Percentiles rank a stretch among this genome's conserved stretches.
phyloP scores from a whole-genome alignment of 2,113 vertebrate genomes.

The Ptilonorhynchus violaceus region DNA sequence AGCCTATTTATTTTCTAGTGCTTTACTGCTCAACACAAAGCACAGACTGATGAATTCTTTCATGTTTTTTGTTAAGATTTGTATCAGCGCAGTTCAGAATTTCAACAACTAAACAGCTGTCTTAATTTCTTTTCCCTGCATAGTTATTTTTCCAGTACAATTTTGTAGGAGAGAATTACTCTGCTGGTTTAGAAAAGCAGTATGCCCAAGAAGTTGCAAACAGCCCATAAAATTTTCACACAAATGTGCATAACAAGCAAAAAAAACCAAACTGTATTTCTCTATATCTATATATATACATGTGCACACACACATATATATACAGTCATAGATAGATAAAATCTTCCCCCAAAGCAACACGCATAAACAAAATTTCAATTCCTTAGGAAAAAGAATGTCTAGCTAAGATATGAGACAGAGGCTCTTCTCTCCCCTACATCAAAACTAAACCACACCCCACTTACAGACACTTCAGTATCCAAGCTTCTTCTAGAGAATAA shows the following conservation, averaged over 20 bases:
- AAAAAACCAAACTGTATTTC: not conserved
- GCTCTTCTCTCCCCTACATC: not conserved
- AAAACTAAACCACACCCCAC: not conserved
- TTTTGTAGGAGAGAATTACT: not conserved
- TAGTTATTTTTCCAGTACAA: not conserved
- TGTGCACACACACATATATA: not conserved
- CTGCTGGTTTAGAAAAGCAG: not conserved
- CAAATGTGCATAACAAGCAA: not conserved
- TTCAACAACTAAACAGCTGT: conserved; percentile 3
- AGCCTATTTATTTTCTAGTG: not conserved
- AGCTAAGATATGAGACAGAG: not conserved
- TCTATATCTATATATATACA: not conserved
- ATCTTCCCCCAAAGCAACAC: not conserved
- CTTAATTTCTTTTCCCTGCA: not conserved
- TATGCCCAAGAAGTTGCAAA: not conserved
- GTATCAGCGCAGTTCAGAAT: not conserved
- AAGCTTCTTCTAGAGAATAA: not conserved
- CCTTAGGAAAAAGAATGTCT: not conserved
- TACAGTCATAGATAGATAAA: not conserved
- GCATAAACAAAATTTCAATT: not conserved
- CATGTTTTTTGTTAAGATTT: not conserved
- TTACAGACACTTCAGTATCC: not conserved
- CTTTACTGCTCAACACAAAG: not conserved
- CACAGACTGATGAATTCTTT: not conserved
- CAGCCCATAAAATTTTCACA: not conserved